These are phyloP conservation scores for Furnarius figulus DNA, from an alignment of 2,113 vertebrate genomes.

Conservation along the genomic window DNA sequence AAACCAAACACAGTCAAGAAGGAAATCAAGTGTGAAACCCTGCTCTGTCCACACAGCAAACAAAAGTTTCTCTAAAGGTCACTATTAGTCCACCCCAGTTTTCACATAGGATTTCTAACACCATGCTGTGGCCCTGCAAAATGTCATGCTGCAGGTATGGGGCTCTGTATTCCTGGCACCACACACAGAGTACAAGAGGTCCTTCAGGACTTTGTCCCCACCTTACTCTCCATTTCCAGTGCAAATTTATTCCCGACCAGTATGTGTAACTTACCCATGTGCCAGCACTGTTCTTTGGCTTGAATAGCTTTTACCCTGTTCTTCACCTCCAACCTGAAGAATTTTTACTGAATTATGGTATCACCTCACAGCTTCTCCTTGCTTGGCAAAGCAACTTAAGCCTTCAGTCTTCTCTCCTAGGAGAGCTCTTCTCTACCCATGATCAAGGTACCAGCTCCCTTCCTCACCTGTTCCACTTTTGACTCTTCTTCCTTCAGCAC, in stretches of 20 bases:
- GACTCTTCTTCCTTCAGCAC: background rate
- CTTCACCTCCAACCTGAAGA: background rate
- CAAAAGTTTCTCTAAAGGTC: background rate
- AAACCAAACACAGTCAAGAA: slow-evolving; percentile 2
- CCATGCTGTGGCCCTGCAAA: background rate
- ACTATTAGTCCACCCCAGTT: background rate
- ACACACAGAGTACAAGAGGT: background rate
- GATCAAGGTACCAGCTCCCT: background rate
- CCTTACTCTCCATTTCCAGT: background rate
- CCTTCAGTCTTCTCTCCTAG: background rate
- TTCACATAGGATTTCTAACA: background rate
- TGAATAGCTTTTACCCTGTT: background rate
- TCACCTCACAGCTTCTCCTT: background rate
- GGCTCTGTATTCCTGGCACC: background rate
- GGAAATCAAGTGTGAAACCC: background rate
- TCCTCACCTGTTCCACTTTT: background rate
- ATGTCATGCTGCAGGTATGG: background rate
- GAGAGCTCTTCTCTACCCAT: background rate
- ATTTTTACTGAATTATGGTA: background rate
- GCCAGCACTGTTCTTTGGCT: background rate
- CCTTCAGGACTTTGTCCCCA: background rate
- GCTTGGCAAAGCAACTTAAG: background rate
- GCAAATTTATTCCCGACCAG: background rate
- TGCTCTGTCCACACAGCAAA: background rate
- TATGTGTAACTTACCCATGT: background rate